Evolutionary conservation across 2,888 invertebrate species (phyloP).

Genomic region (Bibio marci): DNA sequence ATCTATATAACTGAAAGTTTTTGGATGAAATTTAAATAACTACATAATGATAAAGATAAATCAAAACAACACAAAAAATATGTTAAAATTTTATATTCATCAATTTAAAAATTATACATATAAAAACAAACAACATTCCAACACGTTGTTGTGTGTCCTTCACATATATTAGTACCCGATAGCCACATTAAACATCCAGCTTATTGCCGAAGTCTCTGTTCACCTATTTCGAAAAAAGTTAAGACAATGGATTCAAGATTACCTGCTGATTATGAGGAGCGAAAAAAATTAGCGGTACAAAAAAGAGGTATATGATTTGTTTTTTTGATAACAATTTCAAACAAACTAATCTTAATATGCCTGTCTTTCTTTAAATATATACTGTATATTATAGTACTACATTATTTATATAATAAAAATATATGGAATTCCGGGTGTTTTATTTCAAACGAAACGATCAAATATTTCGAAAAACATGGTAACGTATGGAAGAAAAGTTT

Average conservation of each 20-base stretch:
- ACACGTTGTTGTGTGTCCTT: constrained; percentile 1
- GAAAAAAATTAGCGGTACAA: constrained; percentile 29
- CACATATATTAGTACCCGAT: constrained; percentile 20
- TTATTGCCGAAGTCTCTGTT: constrained; percentile 29
- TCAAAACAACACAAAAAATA: neutral
- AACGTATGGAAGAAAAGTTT: too few species aligned
- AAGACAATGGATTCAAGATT: constrained; percentile 4
- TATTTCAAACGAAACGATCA: too few species aligned
- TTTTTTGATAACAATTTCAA: neutral
- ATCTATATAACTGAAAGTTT: too few species aligned
- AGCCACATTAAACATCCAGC: constrained; percentile 25
- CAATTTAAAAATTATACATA: constrained; percentile 3
- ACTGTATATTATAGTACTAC: too few species aligned
- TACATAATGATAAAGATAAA: too few species aligned
- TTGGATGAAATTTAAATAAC: too few species aligned
- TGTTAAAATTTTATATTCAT: neutral
- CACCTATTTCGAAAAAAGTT: constrained; percentile 16
- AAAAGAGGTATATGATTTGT: constrained; percentile 24
- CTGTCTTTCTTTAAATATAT: too few species aligned
- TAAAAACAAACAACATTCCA: constrained; percentile 5
- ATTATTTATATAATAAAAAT: too few species aligned
- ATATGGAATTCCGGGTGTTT: too few species aligned
- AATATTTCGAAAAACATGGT: too few species aligned
- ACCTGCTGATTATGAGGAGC: constrained; percentile 19
- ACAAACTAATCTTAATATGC: too few species aligned